phyloP scores from a whole-genome alignment of 2,888 invertebrate species.

The Phasia obesa region DNA sequence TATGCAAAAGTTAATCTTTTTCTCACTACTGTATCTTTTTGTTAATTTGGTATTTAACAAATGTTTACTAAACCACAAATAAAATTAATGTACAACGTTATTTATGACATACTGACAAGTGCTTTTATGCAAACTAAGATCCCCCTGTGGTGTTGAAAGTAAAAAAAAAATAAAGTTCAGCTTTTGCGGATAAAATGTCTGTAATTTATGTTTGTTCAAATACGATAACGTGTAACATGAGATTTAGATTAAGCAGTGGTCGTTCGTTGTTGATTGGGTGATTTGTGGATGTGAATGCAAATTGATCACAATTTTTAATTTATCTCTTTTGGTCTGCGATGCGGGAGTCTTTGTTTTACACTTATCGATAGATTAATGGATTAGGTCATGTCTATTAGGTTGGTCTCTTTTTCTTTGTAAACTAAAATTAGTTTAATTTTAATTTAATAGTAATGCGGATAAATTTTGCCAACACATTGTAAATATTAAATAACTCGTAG shows the following conservation, averaged over 20 bases:
- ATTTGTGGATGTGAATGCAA: slow-evolving; percentile 49
- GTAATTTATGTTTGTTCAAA: slow-evolving; percentile 50
- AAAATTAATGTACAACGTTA: slow-evolving; percentile 4
- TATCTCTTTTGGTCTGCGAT: slow-evolving; percentile 7
- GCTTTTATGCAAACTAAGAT: slow-evolving; percentile 44
- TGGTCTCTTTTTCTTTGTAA: neutral
- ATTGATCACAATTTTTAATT: slow-evolving; percentile 43
- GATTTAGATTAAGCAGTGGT: slow-evolving; percentile 42
- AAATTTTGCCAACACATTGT: neutral
- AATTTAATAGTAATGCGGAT: too few relatives aligned
- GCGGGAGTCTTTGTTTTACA: slow-evolving; percentile 23
- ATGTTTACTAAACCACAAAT: slow-evolving; percentile 29
- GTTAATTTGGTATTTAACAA: slow-evolving; percentile 35
- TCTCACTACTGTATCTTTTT: slow-evolving; percentile 13
- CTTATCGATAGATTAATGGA: neutral
- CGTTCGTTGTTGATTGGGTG: slow-evolving; percentile 55
- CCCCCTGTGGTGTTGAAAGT: slow-evolving; percentile 49
- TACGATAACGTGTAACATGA: slow-evolving; percentile 47
- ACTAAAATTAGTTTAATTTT: too few relatives aligned
- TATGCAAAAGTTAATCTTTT: too few relatives aligned
- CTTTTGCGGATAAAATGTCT: slow-evolving; percentile 22
- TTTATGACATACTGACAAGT: slow-evolving; percentile 29
- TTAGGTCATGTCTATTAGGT: slow-evolving; percentile 19
- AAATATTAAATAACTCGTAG: neutral
- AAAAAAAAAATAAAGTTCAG: slow-evolving; percentile 18